phyloP scores from a whole-genome alignment of 1,140 invertebrate species.

The Caenorhabditis latens region DNA sequence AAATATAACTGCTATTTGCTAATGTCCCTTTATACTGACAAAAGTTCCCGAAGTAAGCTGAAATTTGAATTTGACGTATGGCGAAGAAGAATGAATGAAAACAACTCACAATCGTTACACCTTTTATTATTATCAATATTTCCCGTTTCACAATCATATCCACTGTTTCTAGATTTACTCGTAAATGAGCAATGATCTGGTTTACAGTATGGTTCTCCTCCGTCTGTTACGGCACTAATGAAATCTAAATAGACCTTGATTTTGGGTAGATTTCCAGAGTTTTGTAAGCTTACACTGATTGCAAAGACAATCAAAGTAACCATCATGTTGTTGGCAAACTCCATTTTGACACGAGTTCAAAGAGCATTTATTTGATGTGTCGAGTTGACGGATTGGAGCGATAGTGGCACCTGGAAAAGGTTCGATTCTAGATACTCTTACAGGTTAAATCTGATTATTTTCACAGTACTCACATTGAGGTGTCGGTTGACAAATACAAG shows the following conservation, averaged over 20 bases:
- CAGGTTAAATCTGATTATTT: not conserved
- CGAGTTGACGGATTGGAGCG: not conserved
- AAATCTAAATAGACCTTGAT: not conserved
- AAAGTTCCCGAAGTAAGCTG: not conserved
- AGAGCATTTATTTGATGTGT: not conserved
- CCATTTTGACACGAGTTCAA: slow-evolving; percentile 28
- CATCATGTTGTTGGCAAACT: not conserved
- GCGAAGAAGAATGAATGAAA: too few relatives aligned
- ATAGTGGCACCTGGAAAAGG: not conserved
- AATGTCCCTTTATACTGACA: not conserved
- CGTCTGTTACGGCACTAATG: not conserved
- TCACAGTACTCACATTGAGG: not conserved
- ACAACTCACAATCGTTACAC: not conserved
- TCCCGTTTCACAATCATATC: slow-evolving; percentile 35
- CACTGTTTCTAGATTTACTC: not conserved
- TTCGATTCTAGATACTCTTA: not conserved
- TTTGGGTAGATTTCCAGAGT: not conserved
- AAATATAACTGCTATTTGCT: not conserved
- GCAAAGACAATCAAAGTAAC: not conserved
- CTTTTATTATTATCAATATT: not conserved
- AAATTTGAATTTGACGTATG: not conserved
- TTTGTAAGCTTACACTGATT: not conserved
- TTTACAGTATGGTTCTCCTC: not conserved
- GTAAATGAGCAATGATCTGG: slow-evolving; percentile 7
- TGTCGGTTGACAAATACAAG: not conserved